Evolutionary conservation across 2,113 vertebrate genomes (phyloP), one percentile per base, ranked within the genome.

Genomic region (Pleuronectes platessa): DNA sequence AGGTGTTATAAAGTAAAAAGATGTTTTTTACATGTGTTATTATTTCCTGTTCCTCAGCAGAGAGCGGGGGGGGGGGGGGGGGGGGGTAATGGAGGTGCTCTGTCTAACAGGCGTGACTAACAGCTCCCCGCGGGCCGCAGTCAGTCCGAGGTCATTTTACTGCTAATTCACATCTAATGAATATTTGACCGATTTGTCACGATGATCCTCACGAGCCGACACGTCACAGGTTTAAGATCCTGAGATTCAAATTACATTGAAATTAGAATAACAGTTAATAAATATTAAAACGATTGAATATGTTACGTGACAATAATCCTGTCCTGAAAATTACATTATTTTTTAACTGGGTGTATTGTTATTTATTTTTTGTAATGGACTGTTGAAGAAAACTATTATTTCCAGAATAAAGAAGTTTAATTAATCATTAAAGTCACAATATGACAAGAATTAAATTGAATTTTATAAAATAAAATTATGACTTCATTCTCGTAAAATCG

Each of bases 61-160:
- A 1, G 45, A 18, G 67, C 62, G 59, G 24, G 53, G 18, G 76
- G 59, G 21, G 15, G 59, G 18, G 4, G 18, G 59, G n/a, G 4
- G 53, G 59, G 75, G 26, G 58, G 72, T 61, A 2, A 66, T n/a
- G 76, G 51, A n/a, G 20, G 55, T 11, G 12, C 17, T 76, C 73
- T 87, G 90, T 73, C 85, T 90, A 92, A 85, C 66, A 75, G 86
- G 91, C 91, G 88, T 94, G 90, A 94, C 93, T 92, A 94, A 94
- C 83, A n/a, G 89, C 92, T 89, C 90, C 89, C 90, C 55, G 20
- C 74, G 85, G 86, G 79, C 77, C 58, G 6, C 87, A 78, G 61
- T 90, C 83, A 89, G 78, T 86, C 84, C 74, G 80, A 78, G 87
- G 87, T 93, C 86, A 86, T 90, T 89, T 93, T 89, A 90, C 86